Evolutionary conservation across 2,888 invertebrate genomes (phyloP), one percentile per base, ranked within the genome.

Genomic region (Lithophane ornitopus): DNA sequence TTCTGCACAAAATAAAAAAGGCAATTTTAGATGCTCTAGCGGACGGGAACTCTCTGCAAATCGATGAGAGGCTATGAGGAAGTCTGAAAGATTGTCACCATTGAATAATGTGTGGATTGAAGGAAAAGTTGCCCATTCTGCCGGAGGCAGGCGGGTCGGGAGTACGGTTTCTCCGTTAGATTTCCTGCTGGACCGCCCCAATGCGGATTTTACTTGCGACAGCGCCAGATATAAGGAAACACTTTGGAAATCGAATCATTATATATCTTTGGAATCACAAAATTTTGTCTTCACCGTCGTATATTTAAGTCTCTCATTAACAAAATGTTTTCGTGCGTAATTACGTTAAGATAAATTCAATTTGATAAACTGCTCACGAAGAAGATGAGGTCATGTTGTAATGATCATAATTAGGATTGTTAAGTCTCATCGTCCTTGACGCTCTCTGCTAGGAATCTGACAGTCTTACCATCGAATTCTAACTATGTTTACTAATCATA

Each of bases 291-390:
- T 8, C 22, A 61, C 9, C 46, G 0, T 56, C 11, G n/a, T 49
- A 68, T 12, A 65, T 44, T 63, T 76, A 52, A 61, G 59, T 39
- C 14, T 59, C 19, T 70, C 41, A 44, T 49, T 76, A 68, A 54
- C 34, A 67, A 84, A 70, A 84, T 58, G 39, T 81, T 70, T 71
- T 58, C 61, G 69, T 73, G 34, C 62, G 67, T 82, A 80, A 85
- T 87, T 84, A 77, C 59, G 65, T 63, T 79, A 77, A 82, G 72
- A 80, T 86, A 82, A 65, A 87, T 88, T 81, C 19, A 78, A 80
- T 83, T 81, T 81, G 74, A 82, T 86, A 77, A 84, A 78, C 70
- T 70, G 56, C 77, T 81, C 80, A 88, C 87, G 85, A 82, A 72
- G 70, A 66, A 71, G 80, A 81, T 83, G 79, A 86, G 85, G 78